Conservation (phyloP, 2,113 vertebrate species). For the Etheostoma spectabile region DNA sequence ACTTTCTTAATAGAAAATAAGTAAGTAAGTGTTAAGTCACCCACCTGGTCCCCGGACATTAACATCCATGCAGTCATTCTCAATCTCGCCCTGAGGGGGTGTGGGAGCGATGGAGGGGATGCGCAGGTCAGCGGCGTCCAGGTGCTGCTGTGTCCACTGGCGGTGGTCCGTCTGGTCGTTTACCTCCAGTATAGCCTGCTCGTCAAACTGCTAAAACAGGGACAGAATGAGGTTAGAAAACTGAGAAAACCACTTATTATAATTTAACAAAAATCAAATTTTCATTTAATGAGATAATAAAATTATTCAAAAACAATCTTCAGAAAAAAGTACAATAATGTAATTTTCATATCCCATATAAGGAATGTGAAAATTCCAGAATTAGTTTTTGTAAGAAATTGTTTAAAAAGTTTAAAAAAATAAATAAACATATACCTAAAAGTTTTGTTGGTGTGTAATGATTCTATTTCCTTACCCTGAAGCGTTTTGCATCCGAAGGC, state of each 20-base stretch:
- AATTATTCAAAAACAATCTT: neutral
- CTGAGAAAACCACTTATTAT: neutral
- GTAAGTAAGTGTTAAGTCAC: neutral
- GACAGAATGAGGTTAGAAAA: neutral
- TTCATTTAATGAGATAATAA: neutral
- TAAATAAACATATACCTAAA: neutral
- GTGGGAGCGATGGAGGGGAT: slow-evolving; percentile 95
- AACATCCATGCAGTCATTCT: slow-evolving; percentile 95
- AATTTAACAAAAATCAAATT: neutral
- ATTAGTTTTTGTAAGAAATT: neutral
- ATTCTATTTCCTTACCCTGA: slow-evolving; percentile 86
- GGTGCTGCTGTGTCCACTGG: slow-evolving; percentile 98
- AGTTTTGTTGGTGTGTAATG: neutral
- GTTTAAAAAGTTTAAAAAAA: neutral
- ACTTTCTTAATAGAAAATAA: neutral
- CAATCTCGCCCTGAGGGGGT: slow-evolving; percentile 95
- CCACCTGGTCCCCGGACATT: slow-evolving; percentile 96
- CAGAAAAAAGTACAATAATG: neutral
- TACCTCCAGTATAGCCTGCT: slow-evolving; percentile 89
- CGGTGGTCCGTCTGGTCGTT: slow-evolving; percentile 93
- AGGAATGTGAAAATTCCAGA: neutral
- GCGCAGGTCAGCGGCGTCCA: slow-evolving; percentile 95
- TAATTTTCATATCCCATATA: neutral
- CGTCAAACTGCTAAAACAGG: slow-evolving; percentile 88
- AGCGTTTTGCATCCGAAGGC: slow-evolving; percentile 91